A percentile compares a stretch with the other conserved stretches of the same genome.
Evolutionary conservation across 2,113 vertebrate species (phyloP).

Genomic region (Parus major): DNA sequence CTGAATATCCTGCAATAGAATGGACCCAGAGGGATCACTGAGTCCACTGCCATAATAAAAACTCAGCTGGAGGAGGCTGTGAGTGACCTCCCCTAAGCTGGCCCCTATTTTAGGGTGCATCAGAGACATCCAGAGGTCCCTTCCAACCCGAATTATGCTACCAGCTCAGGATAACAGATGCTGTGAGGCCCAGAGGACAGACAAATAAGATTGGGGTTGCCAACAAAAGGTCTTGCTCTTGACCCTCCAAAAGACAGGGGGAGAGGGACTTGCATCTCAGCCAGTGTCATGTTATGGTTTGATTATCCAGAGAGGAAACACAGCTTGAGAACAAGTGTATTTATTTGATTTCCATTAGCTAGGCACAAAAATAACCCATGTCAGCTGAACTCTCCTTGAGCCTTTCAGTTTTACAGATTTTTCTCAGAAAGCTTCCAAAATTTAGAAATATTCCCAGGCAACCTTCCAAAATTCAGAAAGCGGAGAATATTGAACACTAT

Average conservation of each 20-base stretch:
- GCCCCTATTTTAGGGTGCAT: not conserved
- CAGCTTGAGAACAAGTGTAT: not conserved
- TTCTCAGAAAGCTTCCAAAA: conserved; percentile 22
- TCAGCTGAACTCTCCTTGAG: not conserved
- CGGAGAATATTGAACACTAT: not conserved
- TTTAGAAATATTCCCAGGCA: conserved; percentile 20
- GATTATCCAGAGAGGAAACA: not conserved
- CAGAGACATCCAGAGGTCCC: not conserved
- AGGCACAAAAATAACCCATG: not conserved
- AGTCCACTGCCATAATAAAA: not conserved
- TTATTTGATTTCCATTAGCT: not conserved
- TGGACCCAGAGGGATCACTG: not conserved
- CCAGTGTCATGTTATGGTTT: not conserved
- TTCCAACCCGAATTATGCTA: not conserved
- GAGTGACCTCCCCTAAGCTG: not conserved
- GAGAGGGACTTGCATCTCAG: not conserved
- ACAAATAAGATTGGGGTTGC: not conserved
- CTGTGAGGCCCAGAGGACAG: not conserved
- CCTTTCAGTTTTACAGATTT: not conserved
- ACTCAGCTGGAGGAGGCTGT: not conserved
- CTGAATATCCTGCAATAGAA: not conserved
- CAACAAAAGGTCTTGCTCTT: not conserved
- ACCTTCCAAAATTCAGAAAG: conserved; percentile 29
- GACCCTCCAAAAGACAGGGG: not conserved
- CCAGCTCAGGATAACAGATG: not conserved